These are phyloP conservation scores for Drosophila lowei DNA, from an alignment of 1,140 invertebrate species.

Conservation along the genomic window DNA sequence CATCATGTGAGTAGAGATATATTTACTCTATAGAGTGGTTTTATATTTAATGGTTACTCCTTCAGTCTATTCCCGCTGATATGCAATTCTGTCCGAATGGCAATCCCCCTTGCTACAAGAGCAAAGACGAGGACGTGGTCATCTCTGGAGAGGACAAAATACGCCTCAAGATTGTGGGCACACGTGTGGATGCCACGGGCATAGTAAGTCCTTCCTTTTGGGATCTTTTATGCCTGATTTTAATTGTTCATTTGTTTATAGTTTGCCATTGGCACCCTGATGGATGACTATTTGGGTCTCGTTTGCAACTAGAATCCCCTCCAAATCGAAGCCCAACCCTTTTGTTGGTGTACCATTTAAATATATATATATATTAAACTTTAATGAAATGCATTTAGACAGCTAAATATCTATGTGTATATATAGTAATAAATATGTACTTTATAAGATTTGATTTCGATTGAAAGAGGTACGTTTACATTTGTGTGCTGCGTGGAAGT, in stretches of 20 bases:
- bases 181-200: constrained; percentile 96
- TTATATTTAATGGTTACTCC: constrained; percentile 19
- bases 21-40: too few species aligned
- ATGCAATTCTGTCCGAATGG: constrained; percentile 99
- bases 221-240: neutral
- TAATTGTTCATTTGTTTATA: constrained; percentile 26
- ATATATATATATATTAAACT: constrained; percentile 66
- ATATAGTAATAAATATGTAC: constrained; percentile 71
- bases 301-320: constrained; percentile 83
- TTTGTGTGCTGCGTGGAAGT: constrained; percentile 53
- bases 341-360: constrained; percentile 42
- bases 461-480: constrained; percentile 77
- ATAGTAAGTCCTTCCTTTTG: constrained; percentile 87
- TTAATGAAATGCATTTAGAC: constrained; percentile 79
- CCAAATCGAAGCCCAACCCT: neutral
- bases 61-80: constrained; percentile 96
- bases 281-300: constrained; percentile 97
- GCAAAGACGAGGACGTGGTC: constrained; percentile 98
- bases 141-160: constrained; percentile 99
- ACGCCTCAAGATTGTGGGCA: constrained; percentile 98
- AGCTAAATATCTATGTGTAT: constrained; percentile 72
- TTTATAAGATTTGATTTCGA: constrained; percentile 79
- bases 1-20: constrained; percentile 93
- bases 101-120: constrained; percentile 99
- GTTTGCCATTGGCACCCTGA: constrained; percentile 99